Evolutionary conservation across 2,797 vertebrate genomes (phyloP).

Genomic region (Uromys caudimaculatus): DNA sequence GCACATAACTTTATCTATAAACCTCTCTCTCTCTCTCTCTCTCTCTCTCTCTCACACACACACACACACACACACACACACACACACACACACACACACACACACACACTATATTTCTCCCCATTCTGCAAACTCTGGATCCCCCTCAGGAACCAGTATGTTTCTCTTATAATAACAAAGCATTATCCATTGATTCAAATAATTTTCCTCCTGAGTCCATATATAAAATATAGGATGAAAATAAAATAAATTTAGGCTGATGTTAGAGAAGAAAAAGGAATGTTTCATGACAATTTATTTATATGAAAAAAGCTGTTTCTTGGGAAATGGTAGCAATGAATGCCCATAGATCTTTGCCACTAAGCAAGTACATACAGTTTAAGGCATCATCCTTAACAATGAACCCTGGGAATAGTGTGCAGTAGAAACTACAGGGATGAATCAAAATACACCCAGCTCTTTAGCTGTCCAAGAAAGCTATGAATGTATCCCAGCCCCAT

Average conservation of each 20-base stretch:
- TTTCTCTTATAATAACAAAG: not conserved
- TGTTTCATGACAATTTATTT: not conserved
- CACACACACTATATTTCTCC: not conserved
- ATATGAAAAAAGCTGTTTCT: not conserved
- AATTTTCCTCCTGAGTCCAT: constrained; percentile 3
- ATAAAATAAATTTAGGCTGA: not conserved
- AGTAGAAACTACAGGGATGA: not conserved
- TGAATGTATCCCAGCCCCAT: not conserved
- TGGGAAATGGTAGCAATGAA: not conserved
- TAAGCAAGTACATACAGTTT: not conserved
- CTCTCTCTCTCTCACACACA: not conserved
- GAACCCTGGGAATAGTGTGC: not conserved
- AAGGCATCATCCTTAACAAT: not conserved
- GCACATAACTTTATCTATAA: not conserved
- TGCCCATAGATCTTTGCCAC: not conserved
- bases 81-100: not conserved
- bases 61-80: not conserved
- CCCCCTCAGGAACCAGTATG: not conserved
- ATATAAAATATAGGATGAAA: not conserved
- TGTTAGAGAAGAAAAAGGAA: not conserved
- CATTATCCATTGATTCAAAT: not conserved
- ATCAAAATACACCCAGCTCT: not conserved
- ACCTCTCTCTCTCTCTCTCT: not conserved
- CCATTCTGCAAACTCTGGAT: not conserved
- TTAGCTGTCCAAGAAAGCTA: not conserved